phyloP scores from a whole-genome alignment of 2,113 vertebrate species.

The Elachura formosa region DNA sequence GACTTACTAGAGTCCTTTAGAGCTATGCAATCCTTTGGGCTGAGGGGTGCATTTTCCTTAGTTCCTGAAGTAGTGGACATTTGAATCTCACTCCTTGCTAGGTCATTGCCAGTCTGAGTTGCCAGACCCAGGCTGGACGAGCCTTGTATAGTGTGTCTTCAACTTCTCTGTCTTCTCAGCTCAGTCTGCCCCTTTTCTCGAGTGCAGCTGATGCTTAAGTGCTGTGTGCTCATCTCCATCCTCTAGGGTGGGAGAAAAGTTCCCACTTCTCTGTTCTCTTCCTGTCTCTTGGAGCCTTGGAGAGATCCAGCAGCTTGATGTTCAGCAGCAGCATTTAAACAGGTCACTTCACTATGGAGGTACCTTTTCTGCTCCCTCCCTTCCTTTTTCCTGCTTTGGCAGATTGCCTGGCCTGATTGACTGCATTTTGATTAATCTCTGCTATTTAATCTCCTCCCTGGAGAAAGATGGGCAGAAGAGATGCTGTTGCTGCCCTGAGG shows the following conservation, averaged over 20 bases:
- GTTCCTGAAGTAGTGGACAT: background rate
- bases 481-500: conserved; percentile 22
- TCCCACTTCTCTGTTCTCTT: background rate
- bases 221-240: background rate
- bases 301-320: background rate
- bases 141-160: background rate
- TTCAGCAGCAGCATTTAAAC: background rate
- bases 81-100: background rate
- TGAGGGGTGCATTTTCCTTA: background rate
- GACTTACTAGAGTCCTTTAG: background rate
- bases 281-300: background rate
- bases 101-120: background rate
- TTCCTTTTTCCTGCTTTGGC: conserved; percentile 7
- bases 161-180: background rate
- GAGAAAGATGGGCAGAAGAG: conserved; percentile 39
- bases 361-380: background rate
- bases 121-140: background rate
- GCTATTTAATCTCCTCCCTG: conserved; percentile 32
- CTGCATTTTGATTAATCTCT: conserved; percentile 8
- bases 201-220: background rate
- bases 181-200: background rate
- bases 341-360: background rate
- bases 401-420: conserved; percentile 23
- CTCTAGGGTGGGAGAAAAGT: background rate
- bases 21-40: background rate